Conservation (phyloP, 2,797 vertebrate genomes). For the Cyprinella venusta region DNA sequence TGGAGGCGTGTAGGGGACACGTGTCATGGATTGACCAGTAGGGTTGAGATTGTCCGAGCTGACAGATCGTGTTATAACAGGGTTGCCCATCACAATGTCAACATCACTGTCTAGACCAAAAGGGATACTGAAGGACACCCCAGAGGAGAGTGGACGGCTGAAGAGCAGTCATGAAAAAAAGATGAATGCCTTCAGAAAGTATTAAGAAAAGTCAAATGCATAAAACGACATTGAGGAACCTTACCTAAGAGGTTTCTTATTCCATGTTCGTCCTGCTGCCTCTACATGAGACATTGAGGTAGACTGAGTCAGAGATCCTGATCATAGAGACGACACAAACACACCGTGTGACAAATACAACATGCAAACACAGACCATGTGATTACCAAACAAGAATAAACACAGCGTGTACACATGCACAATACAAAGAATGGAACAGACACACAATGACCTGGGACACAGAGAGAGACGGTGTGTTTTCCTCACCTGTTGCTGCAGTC, state of each 20-base stretch:
- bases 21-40: constrained; percentile 63
- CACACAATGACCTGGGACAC: constrained; percentile 59
- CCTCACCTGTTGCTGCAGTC: constrained; percentile 80
- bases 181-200: constrained; percentile 53
- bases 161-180: not conserved
- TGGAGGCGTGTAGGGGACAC: constrained; percentile 67
- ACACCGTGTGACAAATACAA: constrained; percentile 35
- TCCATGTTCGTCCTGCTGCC: constrained; percentile 86
- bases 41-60: constrained; percentile 89
- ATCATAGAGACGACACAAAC: constrained; percentile 66
- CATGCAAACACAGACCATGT: constrained; percentile 37
- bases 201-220: not conserved
- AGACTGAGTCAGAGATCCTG: constrained; percentile 90
- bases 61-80: constrained; percentile 85
- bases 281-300: constrained; percentile 94
- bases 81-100: constrained; percentile 93
- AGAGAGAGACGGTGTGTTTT: not conserved
- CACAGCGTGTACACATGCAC: not conserved
- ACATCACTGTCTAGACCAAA: constrained; percentile 95
- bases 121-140: constrained; percentile 93
- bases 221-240: constrained; percentile 1
- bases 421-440: constrained; percentile 54
- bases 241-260: constrained; percentile 88
- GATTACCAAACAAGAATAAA: constrained; percentile 12
- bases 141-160: constrained; percentile 84